Evolutionary conservation across 2,888 invertebrate genomes (phyloP).

Genomic region (Lamellibrachia satsuma): DNA sequence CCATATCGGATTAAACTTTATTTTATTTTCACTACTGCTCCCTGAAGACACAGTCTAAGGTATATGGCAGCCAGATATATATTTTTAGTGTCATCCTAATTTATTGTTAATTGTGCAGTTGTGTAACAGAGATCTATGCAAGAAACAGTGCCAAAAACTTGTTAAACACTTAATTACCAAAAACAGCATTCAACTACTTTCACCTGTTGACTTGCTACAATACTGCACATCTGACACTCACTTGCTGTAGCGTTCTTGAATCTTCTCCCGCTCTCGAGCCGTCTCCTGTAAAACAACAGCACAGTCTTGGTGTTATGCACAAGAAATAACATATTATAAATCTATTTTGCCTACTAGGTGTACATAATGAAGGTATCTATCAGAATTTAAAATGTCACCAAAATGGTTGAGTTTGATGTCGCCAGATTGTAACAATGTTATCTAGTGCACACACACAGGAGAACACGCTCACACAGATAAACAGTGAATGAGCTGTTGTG

Average conservation of each 20-base stretch:
- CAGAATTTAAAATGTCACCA: too few relatives aligned
- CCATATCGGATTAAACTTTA: not conserved
- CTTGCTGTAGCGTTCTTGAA: slow-evolving; percentile 56
- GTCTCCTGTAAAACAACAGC: slow-evolving; percentile 46
- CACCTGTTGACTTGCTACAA: not conserved
- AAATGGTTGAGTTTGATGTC: too few relatives aligned
- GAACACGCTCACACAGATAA: too few relatives aligned
- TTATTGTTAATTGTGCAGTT: not conserved
- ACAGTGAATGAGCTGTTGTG: too few relatives aligned
- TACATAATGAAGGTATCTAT: too few relatives aligned
- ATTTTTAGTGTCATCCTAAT: not conserved
- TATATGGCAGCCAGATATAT: not conserved
- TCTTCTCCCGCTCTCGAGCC: slow-evolving; percentile 52
- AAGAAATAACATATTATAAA: not conserved
- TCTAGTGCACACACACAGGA: too few relatives aligned
- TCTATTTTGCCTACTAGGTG: too few relatives aligned
- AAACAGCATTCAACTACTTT: too few relatives aligned
- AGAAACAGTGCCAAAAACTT: too few relatives aligned
- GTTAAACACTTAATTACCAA: too few relatives aligned
- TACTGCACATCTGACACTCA: slow-evolving; percentile 35
- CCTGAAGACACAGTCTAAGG: not conserved
- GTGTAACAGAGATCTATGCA: not conserved
- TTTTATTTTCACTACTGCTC: not conserved
- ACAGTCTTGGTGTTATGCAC: not conserved
- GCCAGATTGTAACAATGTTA: too few relatives aligned